A percentile compares a stretch with the other conserved stretches of the same genome.
These are phyloP conservation scores for Pitta sordida DNA, from an alignment of 2,113 vertebrate genomes.

Conservation along the genomic window DNA sequence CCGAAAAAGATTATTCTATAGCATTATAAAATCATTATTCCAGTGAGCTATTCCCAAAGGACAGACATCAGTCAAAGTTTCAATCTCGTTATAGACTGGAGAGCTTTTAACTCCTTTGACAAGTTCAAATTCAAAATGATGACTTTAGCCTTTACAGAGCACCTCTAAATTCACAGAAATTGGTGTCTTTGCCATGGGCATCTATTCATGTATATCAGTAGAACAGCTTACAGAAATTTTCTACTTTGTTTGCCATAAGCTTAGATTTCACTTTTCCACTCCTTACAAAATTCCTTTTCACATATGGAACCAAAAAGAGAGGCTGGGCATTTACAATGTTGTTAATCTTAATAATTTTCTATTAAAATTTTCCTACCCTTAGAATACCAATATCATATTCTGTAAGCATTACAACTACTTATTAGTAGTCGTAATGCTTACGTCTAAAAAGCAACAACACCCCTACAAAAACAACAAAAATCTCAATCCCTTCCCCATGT, in stretches of 20 bases:
- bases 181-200: background rate
- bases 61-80: background rate
- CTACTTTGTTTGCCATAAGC: background rate
- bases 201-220: background rate
- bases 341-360: background rate
- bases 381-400: background rate
- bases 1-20: background rate
- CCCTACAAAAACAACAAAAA: no score
- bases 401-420: no score
- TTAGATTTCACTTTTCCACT: background rate
- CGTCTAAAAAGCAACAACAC: background rate
- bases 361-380: background rate
- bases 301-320: background rate
- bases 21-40: background rate
- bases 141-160: background rate
- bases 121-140: slow-evolving; percentile 18
- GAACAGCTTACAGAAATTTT: background rate
- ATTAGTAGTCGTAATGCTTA: background rate
- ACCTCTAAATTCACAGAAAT: slow-evolving; percentile 23
- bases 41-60: background rate
- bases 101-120: slow-evolving; percentile 9
- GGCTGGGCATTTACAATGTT: background rate
- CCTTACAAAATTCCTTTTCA: background rate
- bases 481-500: background rate
- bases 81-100: background rate